Conservation (phyloP, 2,797 vertebrate species). For the Etheostoma nigrum region DNA sequence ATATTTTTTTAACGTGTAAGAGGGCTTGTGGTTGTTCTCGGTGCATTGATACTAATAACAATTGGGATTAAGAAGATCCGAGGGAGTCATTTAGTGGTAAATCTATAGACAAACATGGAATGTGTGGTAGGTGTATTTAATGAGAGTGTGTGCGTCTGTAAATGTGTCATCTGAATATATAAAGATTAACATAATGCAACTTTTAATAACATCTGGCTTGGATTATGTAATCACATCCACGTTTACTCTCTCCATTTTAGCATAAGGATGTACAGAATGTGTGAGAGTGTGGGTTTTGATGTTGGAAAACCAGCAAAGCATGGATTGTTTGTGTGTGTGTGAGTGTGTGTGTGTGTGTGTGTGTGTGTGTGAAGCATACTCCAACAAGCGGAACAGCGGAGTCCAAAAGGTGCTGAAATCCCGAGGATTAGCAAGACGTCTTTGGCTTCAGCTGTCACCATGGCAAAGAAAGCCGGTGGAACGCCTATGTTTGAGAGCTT, state of each 20-base stretch:
- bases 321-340: neutral
- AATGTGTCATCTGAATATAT: constrained; percentile 26
- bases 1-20: constrained; percentile 10
- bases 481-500: constrained; percentile 59
- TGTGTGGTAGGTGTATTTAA: constrained; percentile 15
- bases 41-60: constrained; percentile 12
- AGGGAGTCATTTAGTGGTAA: constrained; percentile 22
- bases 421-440: constrained; percentile 73
- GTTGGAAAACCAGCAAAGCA: constrained; percentile 17
- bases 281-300: constrained; percentile 27
- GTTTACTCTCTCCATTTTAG: neutral
- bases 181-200: constrained; percentile 37
- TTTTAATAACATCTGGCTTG: neutral
- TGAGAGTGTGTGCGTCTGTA: constrained; percentile 4
- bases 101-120: constrained; percentile 17
- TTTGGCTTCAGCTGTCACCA: constrained; percentile 81
- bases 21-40: constrained; percentile 8
- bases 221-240: constrained; percentile 2
- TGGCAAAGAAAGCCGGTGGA: constrained; percentile 77
- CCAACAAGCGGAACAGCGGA: constrained; percentile 47
- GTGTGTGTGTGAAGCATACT: constrained; percentile 49
- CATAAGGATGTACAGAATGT: constrained; percentile 1
- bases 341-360: constrained; percentile 20
- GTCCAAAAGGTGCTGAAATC: constrained; percentile 71
- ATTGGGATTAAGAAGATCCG: constrained; percentile 13